Percentiles rank a stretch among this genome's conserved stretches.
Evolutionary conservation across 1,140 invertebrate species (phyloP).

Genomic region (Bombus superbus): DNA sequence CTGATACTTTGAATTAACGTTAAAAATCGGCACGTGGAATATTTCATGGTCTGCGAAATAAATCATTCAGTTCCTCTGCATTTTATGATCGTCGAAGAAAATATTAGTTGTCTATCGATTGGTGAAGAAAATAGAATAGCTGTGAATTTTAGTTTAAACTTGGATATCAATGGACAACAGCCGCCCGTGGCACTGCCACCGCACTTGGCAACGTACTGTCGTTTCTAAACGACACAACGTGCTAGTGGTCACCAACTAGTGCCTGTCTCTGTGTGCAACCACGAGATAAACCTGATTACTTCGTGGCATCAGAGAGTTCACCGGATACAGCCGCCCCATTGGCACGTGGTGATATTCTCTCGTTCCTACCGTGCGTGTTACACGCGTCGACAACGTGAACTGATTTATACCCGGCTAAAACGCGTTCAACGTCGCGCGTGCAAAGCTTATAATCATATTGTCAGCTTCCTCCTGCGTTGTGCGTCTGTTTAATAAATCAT

Average conservation of each 20-base stretch:
- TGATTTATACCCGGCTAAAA: slow-evolving; percentile 60
- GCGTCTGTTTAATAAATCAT: background rate
- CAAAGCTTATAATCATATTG: slow-evolving; percentile 39
- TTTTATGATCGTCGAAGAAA: background rate
- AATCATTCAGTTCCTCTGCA: background rate
- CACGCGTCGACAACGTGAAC: slow-evolving; percentile 52
- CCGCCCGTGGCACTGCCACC: background rate
- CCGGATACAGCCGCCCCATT: slow-evolving; percentile 42
- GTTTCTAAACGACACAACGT: slow-evolving; percentile 58
- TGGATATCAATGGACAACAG: background rate
- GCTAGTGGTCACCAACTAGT: slow-evolving; percentile 49
- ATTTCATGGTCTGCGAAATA: background rate
- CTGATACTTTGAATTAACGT: no score
- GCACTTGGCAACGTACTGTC: slow-evolving; percentile 27
- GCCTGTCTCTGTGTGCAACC: slow-evolving; percentile 63
- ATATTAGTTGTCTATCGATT: no score
- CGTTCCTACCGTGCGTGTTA: slow-evolving; percentile 36
- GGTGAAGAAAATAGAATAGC: background rate
- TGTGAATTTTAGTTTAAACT: background rate
- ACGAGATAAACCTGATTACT: slow-evolving; percentile 68
- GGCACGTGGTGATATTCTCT: slow-evolving; percentile 60
- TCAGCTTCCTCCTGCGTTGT: background rate
- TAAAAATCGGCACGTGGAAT: background rate
- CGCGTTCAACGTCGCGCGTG: slow-evolving; percentile 4
- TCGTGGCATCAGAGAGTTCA: slow-evolving; percentile 57